A percentile compares a stretch with the other conserved stretches of the same genome.
Evolutionary conservation across 2,888 invertebrate genomes (phyloP).

Genomic region (Drosophila melanocephala): DNA sequence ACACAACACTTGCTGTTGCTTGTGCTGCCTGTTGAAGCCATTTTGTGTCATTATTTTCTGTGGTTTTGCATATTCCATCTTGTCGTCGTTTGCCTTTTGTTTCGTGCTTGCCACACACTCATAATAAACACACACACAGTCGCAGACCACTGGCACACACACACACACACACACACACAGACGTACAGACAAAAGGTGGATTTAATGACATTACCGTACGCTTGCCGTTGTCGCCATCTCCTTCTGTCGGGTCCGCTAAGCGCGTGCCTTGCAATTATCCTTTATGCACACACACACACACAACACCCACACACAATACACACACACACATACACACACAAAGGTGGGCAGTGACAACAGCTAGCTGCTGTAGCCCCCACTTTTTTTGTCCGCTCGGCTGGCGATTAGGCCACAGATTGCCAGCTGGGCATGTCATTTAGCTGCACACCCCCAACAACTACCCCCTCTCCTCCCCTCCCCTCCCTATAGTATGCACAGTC

Average conservation of each 20-base stretch:
- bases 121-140: conserved; percentile 8
- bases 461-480: too few relatives aligned
- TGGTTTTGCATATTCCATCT: conserved; percentile 75
- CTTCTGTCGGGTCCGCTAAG: conserved; percentile 4
- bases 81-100: conserved; percentile 63
- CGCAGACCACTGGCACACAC: not conserved
- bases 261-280: conserved; percentile 64
- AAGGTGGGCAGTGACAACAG: conserved; percentile 50
- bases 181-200: conserved; percentile 45
- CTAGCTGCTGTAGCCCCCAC: conserved; percentile 2
- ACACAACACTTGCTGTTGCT: conserved; percentile 8
- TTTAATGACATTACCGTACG: conserved; percentile 67
- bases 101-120: conserved; percentile 39
- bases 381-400: conserved; percentile 23
- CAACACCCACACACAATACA: conserved; percentile 19
- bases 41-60: conserved; percentile 76
- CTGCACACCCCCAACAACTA: conserved; percentile 20
- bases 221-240: conserved; percentile 25
- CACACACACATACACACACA: not conserved
- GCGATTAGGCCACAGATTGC: conserved; percentile 71
- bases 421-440: conserved; percentile 70
- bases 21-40: conserved; percentile 54
- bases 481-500: conserved; percentile 22
- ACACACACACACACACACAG: conserved; percentile 12
- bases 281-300: conserved; percentile 41